Evolutionary conservation across 2,113 vertebrate species (phyloP), one percentile per base, ranked within the genome.

Genomic region (Phyllostomus discolor): DNA sequence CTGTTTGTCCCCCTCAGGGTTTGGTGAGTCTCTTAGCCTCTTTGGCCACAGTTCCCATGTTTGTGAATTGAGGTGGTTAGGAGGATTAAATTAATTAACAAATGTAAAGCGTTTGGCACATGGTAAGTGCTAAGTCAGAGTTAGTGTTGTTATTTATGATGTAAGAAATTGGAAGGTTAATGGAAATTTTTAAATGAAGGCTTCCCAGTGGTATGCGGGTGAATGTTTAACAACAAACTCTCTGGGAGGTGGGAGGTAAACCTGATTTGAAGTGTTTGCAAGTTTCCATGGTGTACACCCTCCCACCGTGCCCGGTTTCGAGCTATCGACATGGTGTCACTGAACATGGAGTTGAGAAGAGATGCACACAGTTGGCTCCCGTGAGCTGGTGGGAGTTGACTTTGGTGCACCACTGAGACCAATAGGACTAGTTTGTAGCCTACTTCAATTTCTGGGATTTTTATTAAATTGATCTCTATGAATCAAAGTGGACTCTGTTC

Each of bases 41-140:
- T 88, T 83, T 52, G 83, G 48, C 14, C 8, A 28, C 26, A 78
- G 48, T 88, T 94, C 89, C 35, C 35, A 26, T 43, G 17, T 80
- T 93, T 94, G 54, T 94, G 48, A 94, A 94, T 50, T 94, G 35
- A 3, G 38, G 33, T 92, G 50, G 14, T 88, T 85, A 7, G 79
- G 66, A 95, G 88, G 69, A 81, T 82, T 48, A 43, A 69, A 64
- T 89, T 59, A 75, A 16, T 88, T 54, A 76, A 64, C 19, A 28
- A 90, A 46, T 43, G 16, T 67, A 41, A 88, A 66, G 81, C 87
- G 28, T 43, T 70, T 73, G 80, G n/a, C 64, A 69, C 26, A 3
- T 94, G n/a, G 17, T 67, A 70, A 76, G 7, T 28, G 26, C 6
- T 24, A 76, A 88, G 35, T 50, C 80, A 67, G 62, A 75, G 48